A percentile compares a stretch with the other conserved stretches of the same genome.
phyloP scores from a whole-genome alignment of 2,888 invertebrate species.

The Sphaeridia pumilis region DNA sequence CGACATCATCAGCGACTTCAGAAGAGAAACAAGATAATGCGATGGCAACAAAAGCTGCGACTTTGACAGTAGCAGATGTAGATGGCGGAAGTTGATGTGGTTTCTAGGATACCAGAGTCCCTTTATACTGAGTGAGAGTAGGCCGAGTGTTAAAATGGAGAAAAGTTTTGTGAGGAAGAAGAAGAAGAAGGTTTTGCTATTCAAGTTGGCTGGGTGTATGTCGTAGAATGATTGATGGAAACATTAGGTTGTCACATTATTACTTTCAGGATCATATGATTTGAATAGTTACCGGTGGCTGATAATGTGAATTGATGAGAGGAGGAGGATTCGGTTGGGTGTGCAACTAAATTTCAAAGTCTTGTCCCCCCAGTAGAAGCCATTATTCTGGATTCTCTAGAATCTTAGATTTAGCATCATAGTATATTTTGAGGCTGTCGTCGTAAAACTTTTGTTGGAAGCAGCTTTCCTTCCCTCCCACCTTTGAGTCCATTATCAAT shows the following conservation, averaged over 20 bases:
- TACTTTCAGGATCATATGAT: slow-evolving; percentile 5
- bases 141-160: no score
- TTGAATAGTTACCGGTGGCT: slow-evolving; percentile 3
- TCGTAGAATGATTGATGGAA: slow-evolving; percentile 2
- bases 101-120: no score
- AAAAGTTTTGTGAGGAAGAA: no score
- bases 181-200: neutral
- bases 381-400: neutral
- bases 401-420: no score
- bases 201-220: neutral
- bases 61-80: neutral
- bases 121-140: no score
- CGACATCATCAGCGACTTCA: neutral
- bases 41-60: neutral
- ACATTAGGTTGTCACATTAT: slow-evolving; percentile 4
- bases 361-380: neutral
- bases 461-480: neutral
- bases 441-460: no score
- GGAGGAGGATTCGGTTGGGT: neutral
- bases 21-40: neutral
- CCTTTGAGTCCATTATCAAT: slow-evolving; percentile 3
- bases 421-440: no score
- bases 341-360: neutral
- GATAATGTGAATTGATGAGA: slow-evolving; percentile 5
- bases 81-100: neutral